Evolutionary conservation across 2,797 vertebrate genomes (phyloP), one percentile per base, ranked within the genome.

Genomic region (Amblyraja radiata): DNA sequence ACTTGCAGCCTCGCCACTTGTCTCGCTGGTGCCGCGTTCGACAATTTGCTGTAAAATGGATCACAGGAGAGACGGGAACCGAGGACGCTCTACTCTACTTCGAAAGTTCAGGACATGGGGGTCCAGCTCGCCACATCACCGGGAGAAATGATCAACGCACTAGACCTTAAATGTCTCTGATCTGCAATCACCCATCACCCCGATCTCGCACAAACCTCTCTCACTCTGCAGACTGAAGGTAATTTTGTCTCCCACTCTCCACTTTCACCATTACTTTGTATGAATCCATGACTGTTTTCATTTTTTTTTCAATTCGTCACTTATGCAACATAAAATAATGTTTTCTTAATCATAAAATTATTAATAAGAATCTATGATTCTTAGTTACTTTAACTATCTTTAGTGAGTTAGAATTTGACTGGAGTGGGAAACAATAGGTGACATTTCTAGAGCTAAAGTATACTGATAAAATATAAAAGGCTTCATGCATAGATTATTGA

Each of bases 91-190:
- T 3, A 92, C 39, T n/a, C 32, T 46, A 92, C 71, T 92, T 74
- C 46, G 71, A 76, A 92, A 92, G 71, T 92, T 92, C 90, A 54
- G 90, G 32, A 16, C 74, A 92, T 54, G 46, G 13, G 90, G 36
- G 90, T 9, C 11, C 65, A 74, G 68, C 21, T 74, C 32, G 18
- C 28, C 1, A 28, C 65, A 9, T 23, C 68, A n/a, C 21, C 90
- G 13, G 71, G 32, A 54, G 73, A 25, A 6, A 14, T 23, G 68
- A 4, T 9, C 68, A 46, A 21, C 23, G 68, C n/a, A 39, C 23
- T 10, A 74, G 46, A n/a, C 68, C 46, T 54, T 54, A 54, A n/a
- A 8, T 54, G 6, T 92, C 25, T 92, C 2, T 92, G 71, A 92
- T 14, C 71, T 74, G 71, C 90, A 28, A 54, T 28, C 36, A 54